A percentile compares a stretch with the other conserved stretches of the same genome.
phyloP scores from a whole-genome alignment of 2,113 vertebrate species.

The Aegithalos caudatus region DNA sequence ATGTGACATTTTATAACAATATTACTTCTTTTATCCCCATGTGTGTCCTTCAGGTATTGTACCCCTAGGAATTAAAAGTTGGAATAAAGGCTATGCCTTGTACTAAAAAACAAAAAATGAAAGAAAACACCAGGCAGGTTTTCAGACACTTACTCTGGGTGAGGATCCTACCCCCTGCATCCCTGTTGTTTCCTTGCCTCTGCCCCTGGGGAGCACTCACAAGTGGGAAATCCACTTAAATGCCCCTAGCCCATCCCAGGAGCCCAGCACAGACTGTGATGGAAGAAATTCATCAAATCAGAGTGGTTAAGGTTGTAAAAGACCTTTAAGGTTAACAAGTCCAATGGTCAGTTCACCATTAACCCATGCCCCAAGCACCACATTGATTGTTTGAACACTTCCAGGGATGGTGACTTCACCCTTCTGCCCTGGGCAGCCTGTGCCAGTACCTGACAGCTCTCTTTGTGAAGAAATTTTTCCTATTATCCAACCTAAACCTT shows the following conservation, averaged over 20 bases:
- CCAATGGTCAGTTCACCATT: neutral
- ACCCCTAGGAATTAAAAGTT: slow-evolving; percentile 67
- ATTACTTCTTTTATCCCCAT: slow-evolving; percentile 75
- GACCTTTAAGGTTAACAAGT: neutral
- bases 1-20: slow-evolving; percentile 93
- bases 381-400: neutral
- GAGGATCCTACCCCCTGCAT: neutral
- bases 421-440: neutral
- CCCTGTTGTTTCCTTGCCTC: neutral
- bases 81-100: slow-evolving; percentile 61
- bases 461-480: neutral
- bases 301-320: neutral
- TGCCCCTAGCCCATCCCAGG: neutral
- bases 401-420: neutral
- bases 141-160: neutral
- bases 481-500: neutral
- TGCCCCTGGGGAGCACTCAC: neutral
- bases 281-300: neutral
- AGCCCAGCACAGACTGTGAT: neutral
- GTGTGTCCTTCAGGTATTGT: slow-evolving; percentile 86
- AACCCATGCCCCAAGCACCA: neutral
- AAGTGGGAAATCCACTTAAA: neutral
- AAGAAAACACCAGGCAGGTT: neutral
- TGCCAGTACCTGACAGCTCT: neutral
- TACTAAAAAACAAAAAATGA: neutral